A percentile compares a stretch with the other conserved stretches of the same genome.
These are phyloP conservation scores for Apostichopus californicus DNA, from an alignment of 35 echinoderm and acorn worm species.

Conservation along the genomic window DNA sequence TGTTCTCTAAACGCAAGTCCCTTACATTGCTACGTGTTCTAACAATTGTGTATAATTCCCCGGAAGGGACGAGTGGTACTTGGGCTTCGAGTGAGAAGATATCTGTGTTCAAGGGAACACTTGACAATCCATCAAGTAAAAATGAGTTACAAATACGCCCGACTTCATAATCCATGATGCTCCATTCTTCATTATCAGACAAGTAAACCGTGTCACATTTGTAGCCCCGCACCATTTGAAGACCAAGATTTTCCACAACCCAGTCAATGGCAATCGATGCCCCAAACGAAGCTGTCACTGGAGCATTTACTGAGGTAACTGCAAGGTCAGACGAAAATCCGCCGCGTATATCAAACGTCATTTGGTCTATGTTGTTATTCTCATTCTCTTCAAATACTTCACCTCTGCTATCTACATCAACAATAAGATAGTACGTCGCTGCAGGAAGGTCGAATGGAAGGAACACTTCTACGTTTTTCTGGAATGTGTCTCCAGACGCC, in stretches of 20 bases:
- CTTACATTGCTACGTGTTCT: slow-evolving; percentile 65
- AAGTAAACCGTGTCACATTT: slow-evolving; percentile 69
- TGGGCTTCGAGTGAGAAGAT: neutral
- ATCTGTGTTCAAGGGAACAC: neutral
- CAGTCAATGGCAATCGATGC: slow-evolving; percentile 43
- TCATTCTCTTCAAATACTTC: slow-evolving; percentile 60
- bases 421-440: slow-evolving; percentile 54
- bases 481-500: neutral
- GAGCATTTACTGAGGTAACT: slow-evolving; percentile 39
- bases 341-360: slow-evolving; percentile 5
- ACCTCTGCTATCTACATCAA: slow-evolving; percentile 44
- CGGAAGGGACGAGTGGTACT: slow-evolving; percentile 43
- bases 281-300: neutral
- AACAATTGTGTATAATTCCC: slow-evolving; percentile 50
- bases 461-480: slow-evolving; percentile 28
- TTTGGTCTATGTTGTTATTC: slow-evolving; percentile 45
- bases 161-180: slow-evolving; percentile 59
- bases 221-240: slow-evolving; percentile 40
- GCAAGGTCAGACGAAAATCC: slow-evolving; percentile 46
- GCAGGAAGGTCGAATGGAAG: slow-evolving; percentile 63
- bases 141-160: slow-evolving; percentile 37
- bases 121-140: neutral
- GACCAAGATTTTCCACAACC: slow-evolving; percentile 56
- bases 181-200: slow-evolving; percentile 51
- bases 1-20: slow-evolving; percentile 54